Base-by-base conservation (phyloP, 2,888 invertebrate genomes). In the Chorisops tibialis region DNA sequence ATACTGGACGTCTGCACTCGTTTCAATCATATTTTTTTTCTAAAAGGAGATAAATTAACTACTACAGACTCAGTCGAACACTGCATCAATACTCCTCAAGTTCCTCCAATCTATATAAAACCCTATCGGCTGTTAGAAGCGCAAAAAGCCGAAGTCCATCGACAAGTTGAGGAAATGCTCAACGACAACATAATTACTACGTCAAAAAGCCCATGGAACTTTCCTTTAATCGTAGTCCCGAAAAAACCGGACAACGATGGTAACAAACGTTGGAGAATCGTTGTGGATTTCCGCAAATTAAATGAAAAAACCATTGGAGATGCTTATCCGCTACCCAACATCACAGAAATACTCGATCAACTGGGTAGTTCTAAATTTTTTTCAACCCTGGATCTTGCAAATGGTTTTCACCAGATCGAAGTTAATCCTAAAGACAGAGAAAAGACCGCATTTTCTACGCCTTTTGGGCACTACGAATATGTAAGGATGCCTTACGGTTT, bases 361-460 rank as follows among this genome's bases (percentile, higher is more conserved):
- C 58, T 76, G 62, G 72, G 74, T 22, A 67, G 70, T 54, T 66
- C 70, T 3, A 68, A 70, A 66, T 75, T 75, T 65, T 76, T 75
- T 60, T 68, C 71, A 1, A 71, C 70, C 0, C 37, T 77, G 45
- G 76, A 75, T 64, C 59, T 76, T 30, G 69, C 74, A 2, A 68
- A 68, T 4, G 75, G 75, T 0, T 77, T 72, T 65, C 74, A 76
- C 63, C 75, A 76, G 67, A 71, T 75, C 11, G 11, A 61, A 58
- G 69, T 74, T 66, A 22, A 69, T 51, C 47, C 58, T 2, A 58
- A 68, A 24, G 72, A 73, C 61, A 48, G 60, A 12, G 56, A 59
- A 14, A 76, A 75, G 71, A 76, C 76, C 11, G 75, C 75, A 1
- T 75, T 75, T 56, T 67, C 68, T 2, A 70, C 69, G 4, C 68